Evolutionary conservation across 1,140 invertebrate genomes (phyloP).

Genomic region (Dufourea novaeangliae): DNA sequence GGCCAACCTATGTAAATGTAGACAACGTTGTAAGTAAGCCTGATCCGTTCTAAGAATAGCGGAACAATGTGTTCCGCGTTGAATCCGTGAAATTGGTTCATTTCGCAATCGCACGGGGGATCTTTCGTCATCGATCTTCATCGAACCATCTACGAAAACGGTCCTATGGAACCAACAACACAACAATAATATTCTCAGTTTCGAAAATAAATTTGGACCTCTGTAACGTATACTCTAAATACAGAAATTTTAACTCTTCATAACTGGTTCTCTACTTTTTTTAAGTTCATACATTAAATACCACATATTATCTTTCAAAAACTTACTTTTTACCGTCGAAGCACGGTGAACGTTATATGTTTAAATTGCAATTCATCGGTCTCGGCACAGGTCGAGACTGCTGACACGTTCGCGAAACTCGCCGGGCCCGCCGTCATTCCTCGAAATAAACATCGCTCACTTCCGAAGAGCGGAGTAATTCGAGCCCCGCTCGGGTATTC

Average conservation of each 20-base stretch:
- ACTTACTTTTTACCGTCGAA: too few relatives aligned
- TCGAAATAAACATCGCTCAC: constrained; percentile 40
- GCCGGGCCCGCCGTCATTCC: constrained; percentile 25
- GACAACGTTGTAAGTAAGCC: constrained; percentile 34
- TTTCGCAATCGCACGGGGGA: constrained; percentile 8
- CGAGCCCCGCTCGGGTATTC: constrained; percentile 48
- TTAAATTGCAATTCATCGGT: constrained; percentile 6
- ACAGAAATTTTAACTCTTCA: too few relatives aligned
- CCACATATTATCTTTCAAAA: too few relatives aligned
- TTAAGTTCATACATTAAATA: too few relatives aligned
- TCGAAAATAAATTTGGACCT: background rate
- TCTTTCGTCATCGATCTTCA: background rate
- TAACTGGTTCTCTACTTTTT: too few relatives aligned
- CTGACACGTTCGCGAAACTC: constrained; percentile 44
- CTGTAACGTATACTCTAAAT: too few relatives aligned
- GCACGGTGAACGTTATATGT: background rate
- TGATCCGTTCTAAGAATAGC: constrained; percentile 31
- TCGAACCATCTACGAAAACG: background rate
- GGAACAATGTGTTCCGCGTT: constrained; percentile 19
- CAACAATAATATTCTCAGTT: background rate
- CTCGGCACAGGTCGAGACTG: constrained; percentile 31
- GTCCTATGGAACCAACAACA: background rate
- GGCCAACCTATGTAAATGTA: constrained; percentile 42
- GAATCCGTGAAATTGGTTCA: constrained; percentile 24
- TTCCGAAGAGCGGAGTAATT: constrained; percentile 50